A percentile compares a stretch with the other conserved stretches of the same genome.
Evolutionary conservation across 2,113 vertebrate genomes (phyloP).

Genomic region (Parotia lawesii): DNA sequence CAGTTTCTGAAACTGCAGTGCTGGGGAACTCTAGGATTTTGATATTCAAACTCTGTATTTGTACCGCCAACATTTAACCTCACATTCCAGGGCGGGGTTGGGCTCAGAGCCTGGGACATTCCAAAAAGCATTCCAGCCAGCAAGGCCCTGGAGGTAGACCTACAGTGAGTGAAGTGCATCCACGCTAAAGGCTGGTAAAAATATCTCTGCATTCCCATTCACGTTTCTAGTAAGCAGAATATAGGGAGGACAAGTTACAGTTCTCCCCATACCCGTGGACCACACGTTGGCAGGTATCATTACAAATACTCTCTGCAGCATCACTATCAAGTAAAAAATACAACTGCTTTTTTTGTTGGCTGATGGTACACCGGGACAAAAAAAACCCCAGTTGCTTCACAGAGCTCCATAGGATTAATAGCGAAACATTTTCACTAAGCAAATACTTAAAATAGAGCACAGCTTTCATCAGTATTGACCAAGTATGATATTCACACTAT

Average conservation of each 20-base stretch:
- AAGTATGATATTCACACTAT: background rate
- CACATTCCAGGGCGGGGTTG: constrained; percentile 57
- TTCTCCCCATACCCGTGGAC: background rate
- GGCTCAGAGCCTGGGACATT: constrained; percentile 60
- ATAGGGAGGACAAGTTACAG: background rate
- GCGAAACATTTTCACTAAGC: background rate
- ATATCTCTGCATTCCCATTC: background rate
- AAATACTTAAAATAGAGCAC: background rate
- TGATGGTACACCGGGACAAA: background rate
- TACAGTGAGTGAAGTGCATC: background rate
- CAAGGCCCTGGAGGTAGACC: constrained; percentile 53
- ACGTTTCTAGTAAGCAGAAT: background rate
- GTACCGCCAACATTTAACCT: constrained; percentile 35
- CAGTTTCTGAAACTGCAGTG: constrained; percentile 31
- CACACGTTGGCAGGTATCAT: background rate
- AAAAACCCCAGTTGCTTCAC: background rate
- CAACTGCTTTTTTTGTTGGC: background rate
- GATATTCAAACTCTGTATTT: constrained; percentile 38
- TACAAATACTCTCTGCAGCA: background rate
- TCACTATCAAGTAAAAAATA: background rate
- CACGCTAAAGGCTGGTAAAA: background rate
- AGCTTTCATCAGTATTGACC: background rate
- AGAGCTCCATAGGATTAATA: background rate
- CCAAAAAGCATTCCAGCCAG: constrained; percentile 55
- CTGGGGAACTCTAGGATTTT: constrained; percentile 30